Conservation (phyloP, 2,113 vertebrate species). For the Carassius carassius region DNA sequence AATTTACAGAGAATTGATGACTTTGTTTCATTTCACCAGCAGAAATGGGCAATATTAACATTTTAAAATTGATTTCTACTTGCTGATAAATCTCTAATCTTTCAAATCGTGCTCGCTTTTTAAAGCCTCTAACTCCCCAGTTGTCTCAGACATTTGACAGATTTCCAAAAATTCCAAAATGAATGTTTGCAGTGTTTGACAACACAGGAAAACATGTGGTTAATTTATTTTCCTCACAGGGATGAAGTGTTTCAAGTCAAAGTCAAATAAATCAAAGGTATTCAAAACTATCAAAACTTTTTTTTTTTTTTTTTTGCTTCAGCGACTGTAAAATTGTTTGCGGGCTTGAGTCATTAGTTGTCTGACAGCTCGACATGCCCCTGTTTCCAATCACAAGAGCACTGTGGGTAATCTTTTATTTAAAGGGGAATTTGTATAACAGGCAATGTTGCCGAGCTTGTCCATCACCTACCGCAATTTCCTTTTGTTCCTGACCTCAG, state of each 20-base stretch:
- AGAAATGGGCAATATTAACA: not conserved
- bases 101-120: not conserved
- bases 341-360: conserved; percentile 6
- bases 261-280: conserved; percentile 31
- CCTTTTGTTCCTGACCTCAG: conserved; percentile 28
- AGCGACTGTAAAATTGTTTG: not conserved
- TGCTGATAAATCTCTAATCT: not conserved
- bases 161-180: not conserved
- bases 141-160: not conserved
- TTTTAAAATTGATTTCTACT: not conserved
- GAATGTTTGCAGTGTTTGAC: not conserved
- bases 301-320: not conserved
- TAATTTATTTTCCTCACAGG: not conserved
- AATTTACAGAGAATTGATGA: not conserved
- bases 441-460: not conserved
- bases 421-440: conserved; percentile 21
- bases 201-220: not conserved
- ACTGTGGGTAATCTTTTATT: conserved; percentile 22
- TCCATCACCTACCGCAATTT: conserved; percentile 10
- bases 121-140: not conserved
- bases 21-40: not conserved
- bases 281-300: conserved; percentile 12
- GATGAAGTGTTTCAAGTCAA: not conserved
- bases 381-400: conserved; percentile 24
- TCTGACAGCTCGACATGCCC: not conserved